Percentiles rank a stretch among this genome's conserved stretches.
Conservation (phyloP, 2,113 vertebrate species). For the Tetrao urogallus region DNA sequence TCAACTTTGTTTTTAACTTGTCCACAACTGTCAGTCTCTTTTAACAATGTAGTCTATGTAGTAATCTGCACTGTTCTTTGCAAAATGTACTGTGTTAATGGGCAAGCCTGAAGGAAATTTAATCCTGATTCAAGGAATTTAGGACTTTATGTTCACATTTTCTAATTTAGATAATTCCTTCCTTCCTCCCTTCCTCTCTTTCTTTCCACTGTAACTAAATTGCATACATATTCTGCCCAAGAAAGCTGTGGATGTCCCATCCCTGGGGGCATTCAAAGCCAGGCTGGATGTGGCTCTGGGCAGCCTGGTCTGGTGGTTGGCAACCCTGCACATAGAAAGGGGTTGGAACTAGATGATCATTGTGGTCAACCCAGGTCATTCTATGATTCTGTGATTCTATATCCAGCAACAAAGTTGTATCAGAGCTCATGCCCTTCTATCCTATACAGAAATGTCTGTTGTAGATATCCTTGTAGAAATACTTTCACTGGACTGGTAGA, state of each 20-base stretch:
- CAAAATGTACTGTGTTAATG: background rate
- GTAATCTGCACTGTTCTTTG: background rate
- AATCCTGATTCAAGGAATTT: background rate
- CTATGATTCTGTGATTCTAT: background rate
- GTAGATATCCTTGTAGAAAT: background rate
- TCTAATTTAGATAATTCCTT: background rate
- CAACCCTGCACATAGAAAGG: too few relatives aligned
- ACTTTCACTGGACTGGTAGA: background rate
- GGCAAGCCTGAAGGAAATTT: background rate
- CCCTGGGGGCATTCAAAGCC: too few relatives aligned
- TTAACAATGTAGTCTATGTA: background rate
- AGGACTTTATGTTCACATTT: background rate
- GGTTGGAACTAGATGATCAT: too few relatives aligned
- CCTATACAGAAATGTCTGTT: accelerated
- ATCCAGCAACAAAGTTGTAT: background rate
- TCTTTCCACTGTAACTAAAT: background rate
- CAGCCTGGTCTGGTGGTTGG: too few relatives aligned
- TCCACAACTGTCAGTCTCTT: background rate
- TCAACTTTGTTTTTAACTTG: accelerated
- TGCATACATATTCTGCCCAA: too few relatives aligned
- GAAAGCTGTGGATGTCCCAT: too few relatives aligned
- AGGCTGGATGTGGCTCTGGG: too few relatives aligned
- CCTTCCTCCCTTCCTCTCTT: background rate
- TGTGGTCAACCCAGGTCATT: too few relatives aligned
- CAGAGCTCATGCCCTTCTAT: background rate